A percentile compares a stretch with the other conserved stretches of the same genome.
phyloP scores from a whole-genome alignment of 2,797 vertebrate species.

The Eulemur coronatus region DNA sequence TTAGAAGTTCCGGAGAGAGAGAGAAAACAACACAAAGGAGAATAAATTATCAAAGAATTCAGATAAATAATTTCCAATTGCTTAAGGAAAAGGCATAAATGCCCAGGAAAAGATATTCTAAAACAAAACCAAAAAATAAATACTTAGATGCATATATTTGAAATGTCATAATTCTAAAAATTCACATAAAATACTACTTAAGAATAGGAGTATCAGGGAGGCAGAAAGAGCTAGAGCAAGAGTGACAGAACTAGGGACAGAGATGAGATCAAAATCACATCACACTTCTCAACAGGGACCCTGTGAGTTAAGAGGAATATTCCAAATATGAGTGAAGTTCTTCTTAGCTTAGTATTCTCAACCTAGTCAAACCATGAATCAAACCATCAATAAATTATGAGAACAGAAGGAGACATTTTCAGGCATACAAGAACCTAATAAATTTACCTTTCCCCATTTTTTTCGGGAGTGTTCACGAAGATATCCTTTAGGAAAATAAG shows the following conservation, averaged over 20 bases:
- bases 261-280: not conserved
- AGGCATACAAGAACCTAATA: not conserved
- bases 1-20: not conserved
- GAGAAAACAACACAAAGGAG: not conserved
- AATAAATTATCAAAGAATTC: not conserved
- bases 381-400: not conserved
- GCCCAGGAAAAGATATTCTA: not conserved
- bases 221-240: too few relatives aligned
- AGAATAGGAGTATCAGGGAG: not conserved
- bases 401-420: not conserved
- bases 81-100: not conserved
- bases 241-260: too few relatives aligned
- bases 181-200: not conserved
- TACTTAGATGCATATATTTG: too few relatives aligned
- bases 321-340: not conserved
- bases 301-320: not conserved
- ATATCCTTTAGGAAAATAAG: not conserved
- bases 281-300: not conserved
- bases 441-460: not conserved
- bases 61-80: not conserved
- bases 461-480: not conserved
- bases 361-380: not conserved
- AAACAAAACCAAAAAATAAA: not conserved
- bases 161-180: not conserved
- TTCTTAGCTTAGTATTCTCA: not conserved